Evolutionary conservation across 2,113 vertebrate genomes (phyloP).

Genomic region (Syngnathus typhle): DNA sequence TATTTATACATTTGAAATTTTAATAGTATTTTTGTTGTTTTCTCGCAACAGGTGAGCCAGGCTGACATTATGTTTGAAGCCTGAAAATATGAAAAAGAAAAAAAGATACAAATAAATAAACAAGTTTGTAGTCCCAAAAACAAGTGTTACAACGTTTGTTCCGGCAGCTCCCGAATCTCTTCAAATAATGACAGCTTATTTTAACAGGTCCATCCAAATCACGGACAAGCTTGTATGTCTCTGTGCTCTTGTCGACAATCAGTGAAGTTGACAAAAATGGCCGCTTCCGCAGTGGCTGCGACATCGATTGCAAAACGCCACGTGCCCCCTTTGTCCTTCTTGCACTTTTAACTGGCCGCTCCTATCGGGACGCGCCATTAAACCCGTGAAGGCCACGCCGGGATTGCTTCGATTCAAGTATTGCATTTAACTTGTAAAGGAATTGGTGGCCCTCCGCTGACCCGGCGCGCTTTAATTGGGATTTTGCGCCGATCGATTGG

Average conservation of each 20-base stretch:
- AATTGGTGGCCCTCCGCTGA: conserved; percentile 72
- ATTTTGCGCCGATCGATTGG: conserved; percentile 74
- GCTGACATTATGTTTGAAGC: background rate
- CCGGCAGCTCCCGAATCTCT: background rate
- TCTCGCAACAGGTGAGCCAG: background rate
- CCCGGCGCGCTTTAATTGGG: conserved; percentile 73
- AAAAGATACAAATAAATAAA: too few species aligned
- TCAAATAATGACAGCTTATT: background rate
- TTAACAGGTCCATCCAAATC: background rate
- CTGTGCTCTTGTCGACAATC: background rate
- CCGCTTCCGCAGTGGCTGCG: background rate
- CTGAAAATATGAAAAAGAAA: background rate
- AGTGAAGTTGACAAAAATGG: conserved; percentile 6
- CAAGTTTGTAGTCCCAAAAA: background rate
- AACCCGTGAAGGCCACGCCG: conserved; percentile 68
- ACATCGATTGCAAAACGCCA: conserved; percentile 27
- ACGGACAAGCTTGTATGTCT: background rate
- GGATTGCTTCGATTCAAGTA: conserved; percentile 68
- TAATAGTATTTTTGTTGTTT: background rate
- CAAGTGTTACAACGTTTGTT: background rate
- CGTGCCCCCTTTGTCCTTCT: conserved; percentile 37
- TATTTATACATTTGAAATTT: too few species aligned
- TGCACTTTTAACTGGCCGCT: conserved; percentile 59
- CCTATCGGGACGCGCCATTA: conserved; percentile 63
- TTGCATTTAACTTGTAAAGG: conserved; percentile 74